These are phyloP conservation scores for Synanceia verrucosa DNA, from an alignment of 2,797 vertebrate species.

Conservation along the genomic window DNA sequence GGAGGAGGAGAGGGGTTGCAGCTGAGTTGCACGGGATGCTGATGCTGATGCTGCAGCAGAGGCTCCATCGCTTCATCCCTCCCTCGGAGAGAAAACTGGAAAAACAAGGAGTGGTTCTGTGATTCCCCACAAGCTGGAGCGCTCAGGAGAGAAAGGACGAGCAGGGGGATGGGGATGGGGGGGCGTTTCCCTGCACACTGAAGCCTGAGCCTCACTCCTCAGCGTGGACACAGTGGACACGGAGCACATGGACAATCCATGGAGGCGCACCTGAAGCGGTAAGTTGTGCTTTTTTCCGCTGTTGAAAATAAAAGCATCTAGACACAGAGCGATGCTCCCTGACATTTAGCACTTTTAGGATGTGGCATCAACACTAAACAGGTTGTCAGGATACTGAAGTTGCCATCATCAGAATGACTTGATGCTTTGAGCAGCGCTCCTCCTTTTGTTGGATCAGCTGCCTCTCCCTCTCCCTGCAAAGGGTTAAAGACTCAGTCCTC, in stretches of 20 bases:
- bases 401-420: slow-evolving; percentile 41
- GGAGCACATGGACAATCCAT: slow-evolving; percentile 51
- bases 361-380: slow-evolving; percentile 58
- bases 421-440: slow-evolving; percentile 30
- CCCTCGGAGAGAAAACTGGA: slow-evolving; percentile 56
- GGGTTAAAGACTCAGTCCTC: slow-evolving; percentile 67
- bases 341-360: too few relatives aligned
- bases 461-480: slow-evolving; percentile 36
- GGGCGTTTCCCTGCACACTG: slow-evolving; percentile 74
- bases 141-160: slow-evolving; percentile 69
- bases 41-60: slow-evolving; percentile 49
- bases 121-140: slow-evolving; percentile 67
- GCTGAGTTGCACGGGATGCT: slow-evolving; percentile 71
- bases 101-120: slow-evolving; percentile 80
- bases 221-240: slow-evolving; percentile 65
- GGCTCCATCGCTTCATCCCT: slow-evolving; percentile 67
- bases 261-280: slow-evolving; percentile 60
- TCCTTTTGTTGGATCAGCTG: slow-evolving; percentile 24
- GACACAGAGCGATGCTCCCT: too few relatives aligned
- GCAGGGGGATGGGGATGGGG: slow-evolving; percentile 40
- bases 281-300: slow-evolving; percentile 55
- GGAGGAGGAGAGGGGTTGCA: slow-evolving; percentile 74
- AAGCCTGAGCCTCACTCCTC: slow-evolving; percentile 63
- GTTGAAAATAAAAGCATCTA: too few relatives aligned
- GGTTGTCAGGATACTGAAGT: slow-evolving; percentile 65